Evolutionary conservation across 2,113 vertebrate genomes (phyloP), one percentile per base, ranked within the genome.

Genomic region (Arvicanthis niloticus): DNA sequence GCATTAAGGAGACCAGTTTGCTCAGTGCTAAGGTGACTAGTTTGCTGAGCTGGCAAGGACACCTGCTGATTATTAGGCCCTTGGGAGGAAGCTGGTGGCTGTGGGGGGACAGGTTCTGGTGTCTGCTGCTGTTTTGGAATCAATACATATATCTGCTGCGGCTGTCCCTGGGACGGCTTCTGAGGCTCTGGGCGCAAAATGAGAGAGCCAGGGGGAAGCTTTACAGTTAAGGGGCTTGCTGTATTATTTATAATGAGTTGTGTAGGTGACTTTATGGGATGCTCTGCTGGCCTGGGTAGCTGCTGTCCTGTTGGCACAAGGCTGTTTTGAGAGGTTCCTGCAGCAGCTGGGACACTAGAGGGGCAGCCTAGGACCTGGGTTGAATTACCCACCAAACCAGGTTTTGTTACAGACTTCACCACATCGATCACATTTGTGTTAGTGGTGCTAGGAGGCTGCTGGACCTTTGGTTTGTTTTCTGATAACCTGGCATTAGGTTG

Each of bases 381-480:
- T 94, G 99, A 98, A 95, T 98, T 98, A 90, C 98, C 99, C 99
- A 99, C 99, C 97, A 99, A 97, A 85, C 99, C 98, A 98, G 98
- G 98, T 97, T 98, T 98, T 97, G 98, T 99, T 60, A 98, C 98
- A 9, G 99, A 98, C 98, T 98, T 98, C 97, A 99, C 98, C 94
- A 99, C 98, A 76, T 99, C 99, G 98, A 99, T 99, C 98, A 99
- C 98, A 95, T 99, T 99, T 96, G 99, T 98, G 93, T 99, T 99
- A 34, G 98, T 95, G 40, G 98, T 96, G 97, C 98, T 99, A 96
- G 98, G 97, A 98, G 98, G 98, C 98, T 99, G 99, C 98, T 99
- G 99, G 85, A 98, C 98, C 60, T 98, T 98, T 6, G 98, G 97
- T 94, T 98, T 98, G 95, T 99, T 99, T 53, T 98, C 62, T 98